These are phyloP conservation scores for Oncorhynchus kisutch DNA, from an alignment of 2,113 vertebrate species.

Conservation along the genomic window DNA sequence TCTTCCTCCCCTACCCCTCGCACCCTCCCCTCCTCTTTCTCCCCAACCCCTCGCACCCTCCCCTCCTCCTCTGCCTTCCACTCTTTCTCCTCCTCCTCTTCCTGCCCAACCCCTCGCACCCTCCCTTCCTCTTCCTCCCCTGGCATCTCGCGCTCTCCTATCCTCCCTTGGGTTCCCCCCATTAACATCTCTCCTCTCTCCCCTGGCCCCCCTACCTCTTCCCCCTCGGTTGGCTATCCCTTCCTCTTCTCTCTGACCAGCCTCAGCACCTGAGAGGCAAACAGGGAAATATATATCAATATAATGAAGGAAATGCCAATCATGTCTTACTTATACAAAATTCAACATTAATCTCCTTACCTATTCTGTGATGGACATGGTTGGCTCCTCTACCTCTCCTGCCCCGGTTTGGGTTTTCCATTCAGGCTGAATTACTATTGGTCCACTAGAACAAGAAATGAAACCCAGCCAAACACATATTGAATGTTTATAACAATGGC, in stretches of 20 bases:
- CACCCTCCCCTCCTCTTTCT: background rate
- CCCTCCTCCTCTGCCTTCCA: background rate
- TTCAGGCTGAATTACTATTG: too few relatives aligned
- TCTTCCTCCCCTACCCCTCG: background rate
- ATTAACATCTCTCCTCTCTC: background rate
- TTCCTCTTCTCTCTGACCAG: conserved; percentile 26
- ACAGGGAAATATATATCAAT: background rate
- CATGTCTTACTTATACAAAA: background rate
- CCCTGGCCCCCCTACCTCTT: conserved; percentile 1
- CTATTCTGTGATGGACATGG: background rate
- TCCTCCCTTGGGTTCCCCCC: background rate
- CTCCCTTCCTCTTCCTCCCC: background rate
- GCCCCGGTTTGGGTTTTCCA: background rate
- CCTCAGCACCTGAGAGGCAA: conserved; percentile 11
- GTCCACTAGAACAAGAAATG: too few relatives aligned
- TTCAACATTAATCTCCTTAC: background rate
- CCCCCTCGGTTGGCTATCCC: background rate
- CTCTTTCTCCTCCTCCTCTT: background rate
- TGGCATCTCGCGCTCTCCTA: background rate
- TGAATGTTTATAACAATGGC: too few relatives aligned
- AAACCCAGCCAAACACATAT: too few relatives aligned
- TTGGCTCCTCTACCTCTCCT: background rate
- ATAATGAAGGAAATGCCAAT: background rate
- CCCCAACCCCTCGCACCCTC: background rate
- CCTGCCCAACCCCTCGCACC: conserved; percentile 2